Conservation (phyloP, 2,888 invertebrate species). For the Pachymerium ferrugineum region DNA sequence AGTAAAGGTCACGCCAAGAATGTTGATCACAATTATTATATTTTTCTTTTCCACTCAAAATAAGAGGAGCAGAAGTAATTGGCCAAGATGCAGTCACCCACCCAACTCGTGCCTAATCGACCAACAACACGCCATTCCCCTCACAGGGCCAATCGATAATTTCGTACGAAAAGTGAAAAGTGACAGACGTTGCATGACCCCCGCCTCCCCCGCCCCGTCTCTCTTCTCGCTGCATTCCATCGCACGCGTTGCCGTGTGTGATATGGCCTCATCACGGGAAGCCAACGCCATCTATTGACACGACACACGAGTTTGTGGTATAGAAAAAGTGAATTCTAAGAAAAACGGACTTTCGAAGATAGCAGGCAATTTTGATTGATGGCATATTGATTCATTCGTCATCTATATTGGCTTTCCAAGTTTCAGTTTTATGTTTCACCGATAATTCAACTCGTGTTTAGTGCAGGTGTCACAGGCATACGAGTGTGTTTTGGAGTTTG, state of each 20-base stretch:
- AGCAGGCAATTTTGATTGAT: not conserved
- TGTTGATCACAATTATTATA: constrained; percentile 20
- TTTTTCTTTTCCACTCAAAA: constrained; percentile 11
- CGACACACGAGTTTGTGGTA: not conserved
- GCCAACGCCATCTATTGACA: constrained; percentile 9
- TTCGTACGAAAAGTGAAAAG: constrained; percentile 11
- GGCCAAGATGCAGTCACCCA: constrained; percentile 16
- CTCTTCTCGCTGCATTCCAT: not conserved
- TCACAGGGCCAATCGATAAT: not conserved
- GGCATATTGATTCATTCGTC: not conserved
- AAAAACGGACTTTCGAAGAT: not conserved
- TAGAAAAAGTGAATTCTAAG: not conserved
- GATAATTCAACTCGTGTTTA: not conserved
- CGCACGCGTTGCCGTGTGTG: not conserved
- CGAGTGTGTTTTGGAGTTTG: not conserved
- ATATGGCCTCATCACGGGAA: not conserved
- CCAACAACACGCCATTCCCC: constrained; percentile 13
- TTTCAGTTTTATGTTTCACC: not conserved
- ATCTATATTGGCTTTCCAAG: not conserved
- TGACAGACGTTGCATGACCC: constrained; percentile 8
- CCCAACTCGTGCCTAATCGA: constrained; percentile 7
- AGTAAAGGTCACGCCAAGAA: constrained; percentile 9
- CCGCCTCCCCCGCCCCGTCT: not conserved
- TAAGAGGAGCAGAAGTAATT: constrained; percentile 10
- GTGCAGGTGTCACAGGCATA: not conserved